Evolutionary conservation across 2,797 vertebrate species (phyloP).

Genomic region (Epinephelus malabaricus): DNA sequence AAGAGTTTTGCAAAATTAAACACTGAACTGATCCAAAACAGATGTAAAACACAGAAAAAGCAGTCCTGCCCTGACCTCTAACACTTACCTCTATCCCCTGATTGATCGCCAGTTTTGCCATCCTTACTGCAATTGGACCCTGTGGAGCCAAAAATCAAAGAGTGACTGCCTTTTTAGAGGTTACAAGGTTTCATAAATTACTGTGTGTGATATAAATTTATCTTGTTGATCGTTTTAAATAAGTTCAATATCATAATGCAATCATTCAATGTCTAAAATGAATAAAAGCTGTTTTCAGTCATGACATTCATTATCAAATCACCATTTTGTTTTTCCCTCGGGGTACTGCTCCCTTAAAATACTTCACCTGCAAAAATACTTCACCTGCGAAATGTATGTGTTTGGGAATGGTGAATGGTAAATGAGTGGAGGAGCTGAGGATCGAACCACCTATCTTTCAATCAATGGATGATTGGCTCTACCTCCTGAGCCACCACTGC

Average conservation of each 20-base stretch:
- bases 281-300: background rate
- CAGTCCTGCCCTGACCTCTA: background rate
- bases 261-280: background rate
- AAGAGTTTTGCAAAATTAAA: background rate
- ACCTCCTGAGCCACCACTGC: too few relatives aligned
- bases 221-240: background rate
- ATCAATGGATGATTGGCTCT: too few relatives aligned
- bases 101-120: slow-evolving; percentile 97
- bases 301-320: background rate
- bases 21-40: background rate
- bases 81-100: slow-evolving; percentile 96
- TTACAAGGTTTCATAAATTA: background rate
- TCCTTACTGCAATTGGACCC: slow-evolving; percentile 97
- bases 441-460: too few relatives aligned
- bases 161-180: background rate
- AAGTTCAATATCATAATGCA: background rate
- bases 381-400: too few relatives aligned
- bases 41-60: background rate
- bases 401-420: too few relatives aligned
- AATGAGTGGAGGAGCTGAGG: too few relatives aligned
- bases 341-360: too few relatives aligned
- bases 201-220: background rate
- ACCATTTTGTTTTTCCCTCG: background rate
- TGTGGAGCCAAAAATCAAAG: slow-evolving; percentile 68
- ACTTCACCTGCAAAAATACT: too few relatives aligned